Conservation (phyloP, 2,113 vertebrate genomes). For the Brachyhypopomus gauderio region DNA sequence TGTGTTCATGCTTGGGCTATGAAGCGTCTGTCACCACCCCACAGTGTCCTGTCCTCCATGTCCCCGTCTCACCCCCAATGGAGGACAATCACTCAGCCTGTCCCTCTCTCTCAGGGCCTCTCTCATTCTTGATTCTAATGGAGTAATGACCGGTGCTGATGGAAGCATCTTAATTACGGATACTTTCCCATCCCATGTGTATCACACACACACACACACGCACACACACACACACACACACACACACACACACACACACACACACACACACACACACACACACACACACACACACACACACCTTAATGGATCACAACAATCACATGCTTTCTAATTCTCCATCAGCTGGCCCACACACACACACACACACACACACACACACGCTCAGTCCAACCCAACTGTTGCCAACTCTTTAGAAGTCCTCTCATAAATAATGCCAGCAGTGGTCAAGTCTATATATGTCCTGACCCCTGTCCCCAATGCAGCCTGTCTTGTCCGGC, state of each 20-base stretch:
- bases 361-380: conserved; percentile 8
- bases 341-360: conserved; percentile 4
- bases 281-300: background rate
- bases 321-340: background rate
- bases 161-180: background rate
- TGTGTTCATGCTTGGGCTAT: too few relatives aligned
- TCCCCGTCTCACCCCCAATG: background rate
- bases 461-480: background rate
- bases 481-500: conserved; percentile 33
- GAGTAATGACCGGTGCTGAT: background rate
- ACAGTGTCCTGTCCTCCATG: background rate
- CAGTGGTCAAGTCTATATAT: conserved; percentile 32
- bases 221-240: conserved; percentile 13
- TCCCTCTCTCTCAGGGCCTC: background rate
- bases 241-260: background rate
- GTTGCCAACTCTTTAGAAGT: conserved; percentile 8
- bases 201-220: too few relatives aligned
- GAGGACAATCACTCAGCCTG: background rate
- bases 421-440: conserved; percentile 33
- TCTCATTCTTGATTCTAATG: background rate
- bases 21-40: too few relatives aligned
- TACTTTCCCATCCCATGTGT: too few relatives aligned
- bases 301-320: background rate
- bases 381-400: background rate
- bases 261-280: background rate